These are phyloP conservation scores for Nasonovia ribisnigri DNA, from an alignment of 2,888 invertebrate species.

Conservation along the genomic window DNA sequence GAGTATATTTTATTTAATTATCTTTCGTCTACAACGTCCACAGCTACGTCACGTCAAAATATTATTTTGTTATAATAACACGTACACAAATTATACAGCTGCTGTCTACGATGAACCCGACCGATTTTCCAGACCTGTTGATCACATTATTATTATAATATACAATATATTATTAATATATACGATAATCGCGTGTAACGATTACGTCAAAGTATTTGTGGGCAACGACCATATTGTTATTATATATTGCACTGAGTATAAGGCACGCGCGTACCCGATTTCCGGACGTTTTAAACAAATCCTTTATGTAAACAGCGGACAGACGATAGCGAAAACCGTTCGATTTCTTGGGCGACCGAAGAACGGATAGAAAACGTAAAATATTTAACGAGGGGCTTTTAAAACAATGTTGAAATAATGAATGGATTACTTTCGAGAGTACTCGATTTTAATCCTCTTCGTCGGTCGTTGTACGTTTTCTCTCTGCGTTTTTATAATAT, in stretches of 20 bases:
- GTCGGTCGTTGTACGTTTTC: not conserved
- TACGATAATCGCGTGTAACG: not conserved
- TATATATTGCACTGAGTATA: not conserved
- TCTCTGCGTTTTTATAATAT: not conserved
- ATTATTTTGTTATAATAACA: not conserved
- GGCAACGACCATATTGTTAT: not conserved
- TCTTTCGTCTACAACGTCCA: not conserved
- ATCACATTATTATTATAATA: not conserved
- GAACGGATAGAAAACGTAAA: not conserved
- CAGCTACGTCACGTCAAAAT: not conserved
- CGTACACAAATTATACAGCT: too few relatives aligned
- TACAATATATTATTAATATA: not conserved
- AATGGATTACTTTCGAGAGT: constrained; percentile 50
- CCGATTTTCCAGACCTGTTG: not conserved
- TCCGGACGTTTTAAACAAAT: not conserved
- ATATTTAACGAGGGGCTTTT: constrained; percentile 51
- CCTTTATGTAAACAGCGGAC: not conserved
- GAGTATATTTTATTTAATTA: not conserved
- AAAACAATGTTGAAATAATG: constrained; percentile 51
- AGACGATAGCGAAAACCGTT: not conserved
- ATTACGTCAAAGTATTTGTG: not conserved
- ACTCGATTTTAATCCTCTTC: constrained; percentile 27
- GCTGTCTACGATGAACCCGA: not conserved
- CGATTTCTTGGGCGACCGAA: not conserved
- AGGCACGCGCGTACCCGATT: not conserved